A percentile compares a stretch with the other conserved stretches of the same genome.
These are phyloP conservation scores for Calliopsis andreniformis DNA, from an alignment of 1,140 invertebrate genomes.

Conservation along the genomic window DNA sequence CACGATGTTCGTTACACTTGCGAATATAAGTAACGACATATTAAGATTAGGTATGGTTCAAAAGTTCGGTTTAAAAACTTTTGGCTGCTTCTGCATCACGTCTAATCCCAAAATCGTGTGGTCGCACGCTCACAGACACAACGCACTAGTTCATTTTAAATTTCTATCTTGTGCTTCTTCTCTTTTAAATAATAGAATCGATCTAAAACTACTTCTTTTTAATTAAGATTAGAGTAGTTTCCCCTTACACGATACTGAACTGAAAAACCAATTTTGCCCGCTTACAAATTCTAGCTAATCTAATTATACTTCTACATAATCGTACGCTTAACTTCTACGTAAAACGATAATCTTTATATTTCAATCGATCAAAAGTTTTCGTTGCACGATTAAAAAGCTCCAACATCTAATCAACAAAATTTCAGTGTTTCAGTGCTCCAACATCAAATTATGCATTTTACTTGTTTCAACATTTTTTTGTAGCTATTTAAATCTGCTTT, in stretches of 20 bases:
- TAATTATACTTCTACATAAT: neutral
- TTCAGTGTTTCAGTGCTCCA: neutral
- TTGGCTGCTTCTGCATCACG: no score
- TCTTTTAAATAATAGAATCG: conserved; percentile 9
- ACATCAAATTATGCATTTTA: neutral
- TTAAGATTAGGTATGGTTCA: no score
- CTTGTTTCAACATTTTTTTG: neutral
- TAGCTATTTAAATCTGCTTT: no score
- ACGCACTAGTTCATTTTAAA: neutral
- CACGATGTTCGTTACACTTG: no score
- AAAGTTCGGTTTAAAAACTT: no score
- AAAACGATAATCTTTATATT: neutral
- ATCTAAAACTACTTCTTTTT: neutral
- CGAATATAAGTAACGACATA: no score
- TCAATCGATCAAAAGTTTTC: conserved; percentile 2
- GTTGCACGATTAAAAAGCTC: conserved; percentile 26
- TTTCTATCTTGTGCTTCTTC: conserved; percentile 4
- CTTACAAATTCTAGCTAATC: neutral
- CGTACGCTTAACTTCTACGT: neutral
- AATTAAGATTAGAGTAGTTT: neutral
- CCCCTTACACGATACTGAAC: neutral
- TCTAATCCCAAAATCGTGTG: no score
- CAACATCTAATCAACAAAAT: neutral
- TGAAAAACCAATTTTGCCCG: conserved; percentile 10
- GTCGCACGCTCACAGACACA: no score